Evolutionary conservation across 2,888 invertebrate species (phyloP).

Genomic region (Leptinotarsa rubiginosa): DNA sequence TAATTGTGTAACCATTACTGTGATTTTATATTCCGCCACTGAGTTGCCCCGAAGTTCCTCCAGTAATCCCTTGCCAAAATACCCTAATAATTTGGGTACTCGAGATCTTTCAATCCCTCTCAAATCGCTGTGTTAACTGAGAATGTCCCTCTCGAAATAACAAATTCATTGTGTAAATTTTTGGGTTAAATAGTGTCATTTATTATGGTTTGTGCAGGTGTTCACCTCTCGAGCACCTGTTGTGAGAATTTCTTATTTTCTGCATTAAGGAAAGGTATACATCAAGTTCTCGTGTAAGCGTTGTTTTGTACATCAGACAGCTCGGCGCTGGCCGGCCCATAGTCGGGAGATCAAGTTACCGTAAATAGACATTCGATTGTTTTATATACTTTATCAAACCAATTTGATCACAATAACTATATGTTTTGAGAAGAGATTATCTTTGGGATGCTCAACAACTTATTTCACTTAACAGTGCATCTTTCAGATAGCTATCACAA

Average conservation of each 20-base stretch:
- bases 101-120: not conserved
- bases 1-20: not conserved
- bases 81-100: slow-evolving; percentile 20
- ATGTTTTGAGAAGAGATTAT: slow-evolving; percentile 26
- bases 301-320: slow-evolving; percentile 56
- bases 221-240: slow-evolving; percentile 21
- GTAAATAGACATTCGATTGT: slow-evolving; percentile 57
- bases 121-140: slow-evolving; percentile 1
- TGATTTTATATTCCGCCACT: not conserved
- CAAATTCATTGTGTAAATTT: slow-evolving; percentile 22
- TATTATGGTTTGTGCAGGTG: slow-evolving; percentile 26
- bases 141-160: slow-evolving; percentile 2
- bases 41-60: not conserved
- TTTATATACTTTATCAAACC: slow-evolving; percentile 42
- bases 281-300: slow-evolving; percentile 29
- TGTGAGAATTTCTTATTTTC: slow-evolving; percentile 32
- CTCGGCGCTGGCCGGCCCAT: slow-evolving; percentile 59
- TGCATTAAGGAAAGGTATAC: slow-evolving; percentile 28
- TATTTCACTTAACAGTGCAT: slow-evolving; percentile 1
- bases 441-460: slow-evolving; percentile 19
- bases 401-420: slow-evolving; percentile 38
- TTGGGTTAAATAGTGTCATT: slow-evolving; percentile 28
- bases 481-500: not conserved
- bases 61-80: not conserved
- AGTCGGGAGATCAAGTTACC: slow-evolving; percentile 62